A percentile compares a stretch with the other conserved stretches of the same genome.
Evolutionary conservation across 1,140 invertebrate species (phyloP).

Genomic region (Brachionus calyciflorus): DNA sequence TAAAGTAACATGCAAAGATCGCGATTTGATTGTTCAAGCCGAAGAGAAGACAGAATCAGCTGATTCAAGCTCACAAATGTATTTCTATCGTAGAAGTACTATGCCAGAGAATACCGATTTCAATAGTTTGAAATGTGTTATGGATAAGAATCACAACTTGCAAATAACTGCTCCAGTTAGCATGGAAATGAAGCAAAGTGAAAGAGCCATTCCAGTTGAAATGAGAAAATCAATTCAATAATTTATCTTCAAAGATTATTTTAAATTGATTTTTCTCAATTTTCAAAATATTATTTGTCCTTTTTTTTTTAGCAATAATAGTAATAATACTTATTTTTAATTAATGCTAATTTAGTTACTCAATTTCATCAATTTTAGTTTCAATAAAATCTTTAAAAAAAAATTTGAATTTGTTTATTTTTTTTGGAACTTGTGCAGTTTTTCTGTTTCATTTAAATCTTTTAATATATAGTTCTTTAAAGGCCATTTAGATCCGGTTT

Average conservation of each 20-base stretch:
- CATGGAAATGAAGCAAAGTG: not conserved
- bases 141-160: constrained; percentile 38
- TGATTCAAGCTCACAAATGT: constrained; percentile 16
- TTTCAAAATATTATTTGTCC: no score
- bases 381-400: no score
- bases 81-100: constrained; percentile 41
- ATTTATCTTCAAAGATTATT: not conserved
- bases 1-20: constrained; percentile 46
- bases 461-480: no score
- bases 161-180: constrained; percentile 19
- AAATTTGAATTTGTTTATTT: no score
- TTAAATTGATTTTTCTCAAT: no score
- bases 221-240: constrained; percentile 46
- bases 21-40: constrained; percentile 43
- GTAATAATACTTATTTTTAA: no score
- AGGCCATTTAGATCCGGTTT: no score
- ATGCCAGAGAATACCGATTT: constrained; percentile 42
- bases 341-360: no score
- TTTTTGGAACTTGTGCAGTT: no score
- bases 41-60: constrained; percentile 36
- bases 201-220: constrained; percentile 35
- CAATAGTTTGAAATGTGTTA: constrained; percentile 5
- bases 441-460: no score
- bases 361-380: no score
- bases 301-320: no score